Base-by-base conservation (phyloP, 2,797 vertebrate genomes). In the Gallinago nigripennis region DNA sequence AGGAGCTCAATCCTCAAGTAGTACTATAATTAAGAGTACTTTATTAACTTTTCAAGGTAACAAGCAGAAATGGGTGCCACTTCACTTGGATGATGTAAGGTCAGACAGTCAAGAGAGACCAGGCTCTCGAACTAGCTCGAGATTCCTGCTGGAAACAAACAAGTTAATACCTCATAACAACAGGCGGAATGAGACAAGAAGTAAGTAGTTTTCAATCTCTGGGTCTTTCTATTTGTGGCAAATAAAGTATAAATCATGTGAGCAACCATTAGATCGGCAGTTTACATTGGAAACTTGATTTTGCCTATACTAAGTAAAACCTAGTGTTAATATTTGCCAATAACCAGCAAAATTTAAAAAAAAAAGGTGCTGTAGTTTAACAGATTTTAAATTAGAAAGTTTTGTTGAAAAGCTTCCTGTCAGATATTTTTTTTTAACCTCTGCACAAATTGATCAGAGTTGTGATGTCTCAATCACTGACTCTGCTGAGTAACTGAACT, bases 41-140 rank as follows among this genome's bases (percentile, higher is more conserved):
- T 45, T 65, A 90, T 95, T 89, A 95, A 94, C 84, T 92, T 92
- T 94, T 96, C 50, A 97, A 99, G 98, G 98, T 97, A 98, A 98
- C 98, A 99, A 99, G 97, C 98, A 98, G 97, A 99, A 98, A 95
- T 99, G 99, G 99, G 98, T 99, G 82, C 99, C 98, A 24, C 98
- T 99, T 91, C 98, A 98, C 77, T 97, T 99, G 97, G 98, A 99
- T 54, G 98, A 98, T 27, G 90, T 96, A 61, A 98, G 98, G 94
- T 96, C 97, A 92, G 98, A 98, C n/a, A 97, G 97, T 45, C 97
- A 96, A 90, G 98, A 98, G 97, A 98, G 98, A 97, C 95, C 95
- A 30, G 96, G 97, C 82, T 97, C 89, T 83, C 95, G 97, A 69
- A 93, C 92, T 8, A 97, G 90, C 80, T 97, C 96, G 81, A 95